These are phyloP conservation scores for Tetrao urogallus DNA, from an alignment of 2,113 vertebrate species.

Conservation along the genomic window DNA sequence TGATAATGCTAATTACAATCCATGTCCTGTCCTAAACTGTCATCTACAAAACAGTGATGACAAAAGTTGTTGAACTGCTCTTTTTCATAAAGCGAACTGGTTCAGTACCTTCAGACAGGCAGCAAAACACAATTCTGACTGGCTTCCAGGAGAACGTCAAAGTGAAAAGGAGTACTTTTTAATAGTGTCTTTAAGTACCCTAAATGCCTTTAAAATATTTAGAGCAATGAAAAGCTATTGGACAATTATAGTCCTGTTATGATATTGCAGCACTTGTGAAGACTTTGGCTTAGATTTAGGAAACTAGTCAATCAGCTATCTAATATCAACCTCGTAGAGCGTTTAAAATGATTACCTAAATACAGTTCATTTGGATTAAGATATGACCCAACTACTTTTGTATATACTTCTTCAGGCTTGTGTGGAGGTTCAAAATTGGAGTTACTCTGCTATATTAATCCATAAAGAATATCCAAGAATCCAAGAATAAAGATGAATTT, in stretches of 20 bases:
- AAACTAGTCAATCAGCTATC: background rate
- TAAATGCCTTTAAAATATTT: background rate
- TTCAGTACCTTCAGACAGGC: background rate
- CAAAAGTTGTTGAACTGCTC: background rate
- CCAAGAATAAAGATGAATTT: background rate
- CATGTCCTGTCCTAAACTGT: background rate
- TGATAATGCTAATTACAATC: constrained; percentile 4
- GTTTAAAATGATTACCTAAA: background rate
- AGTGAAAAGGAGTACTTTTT: background rate
- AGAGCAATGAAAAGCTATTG: background rate
- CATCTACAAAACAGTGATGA: background rate
- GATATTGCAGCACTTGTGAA: background rate
- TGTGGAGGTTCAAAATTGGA: background rate
- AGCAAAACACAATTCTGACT: background rate
- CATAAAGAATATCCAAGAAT: too few relatives aligned
- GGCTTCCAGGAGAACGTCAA: background rate
- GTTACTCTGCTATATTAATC: background rate
- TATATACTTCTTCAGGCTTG: background rate
- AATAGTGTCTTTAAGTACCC: background rate
- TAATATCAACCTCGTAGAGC: background rate
- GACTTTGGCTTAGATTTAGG: background rate
- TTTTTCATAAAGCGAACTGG: background rate
- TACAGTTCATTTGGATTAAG: background rate
- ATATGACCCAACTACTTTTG: background rate
- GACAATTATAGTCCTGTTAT: background rate